Base-by-base conservation (phyloP, 2,888 invertebrate species). In the Ethmia dodecea region DNA sequence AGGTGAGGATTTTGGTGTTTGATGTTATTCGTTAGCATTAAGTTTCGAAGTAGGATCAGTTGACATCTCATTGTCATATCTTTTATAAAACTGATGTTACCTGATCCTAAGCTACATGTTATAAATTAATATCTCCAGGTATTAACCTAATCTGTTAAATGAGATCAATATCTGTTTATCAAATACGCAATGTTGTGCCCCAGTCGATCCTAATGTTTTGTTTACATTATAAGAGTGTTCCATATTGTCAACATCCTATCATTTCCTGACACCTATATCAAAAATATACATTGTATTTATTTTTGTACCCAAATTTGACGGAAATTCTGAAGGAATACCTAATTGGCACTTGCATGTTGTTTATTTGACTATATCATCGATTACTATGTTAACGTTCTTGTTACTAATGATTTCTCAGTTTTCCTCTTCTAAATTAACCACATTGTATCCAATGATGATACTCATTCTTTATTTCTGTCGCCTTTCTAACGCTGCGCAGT, bases 401-500 rank as follows among this genome's bases (percentile, higher is more conserved):
- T 49, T 50, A 60, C 53, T 62, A 52, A 60, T 42, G 43, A 49
- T 37, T 44, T 37, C 38, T 38, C 38, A 38, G 40, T 60, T 50
- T 50, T 60, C 61, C 64, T 52, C 66, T 72, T 73, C 70, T 72
- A 70, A 71, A 70, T 67, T 78, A 71, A 66, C 61, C 55, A 53
- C 55, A 57, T 53, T 63, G 57, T 62, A 62, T 66, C 68, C 62
- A 68, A 76, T 68, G 62, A 64, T 69, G 47, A 62, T 63, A 78
- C 70, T 79, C 59, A 78, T 79, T 76, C 64, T 79, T 81, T 89
- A 86, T 90, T 89, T 90, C 89, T 89, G 81, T 89, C 89, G 90
- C 89, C 91, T 89, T 88, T 88, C 89, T 89, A 88, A 89, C 90
- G 93, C 93, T 92, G 92, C 93, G 89, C 94, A 97, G 96, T 95